Evolutionary conservation across 2,888 invertebrate genomes (phyloP), one percentile per base, ranked within the genome.

Genomic region (Prenolepis imparis): DNA sequence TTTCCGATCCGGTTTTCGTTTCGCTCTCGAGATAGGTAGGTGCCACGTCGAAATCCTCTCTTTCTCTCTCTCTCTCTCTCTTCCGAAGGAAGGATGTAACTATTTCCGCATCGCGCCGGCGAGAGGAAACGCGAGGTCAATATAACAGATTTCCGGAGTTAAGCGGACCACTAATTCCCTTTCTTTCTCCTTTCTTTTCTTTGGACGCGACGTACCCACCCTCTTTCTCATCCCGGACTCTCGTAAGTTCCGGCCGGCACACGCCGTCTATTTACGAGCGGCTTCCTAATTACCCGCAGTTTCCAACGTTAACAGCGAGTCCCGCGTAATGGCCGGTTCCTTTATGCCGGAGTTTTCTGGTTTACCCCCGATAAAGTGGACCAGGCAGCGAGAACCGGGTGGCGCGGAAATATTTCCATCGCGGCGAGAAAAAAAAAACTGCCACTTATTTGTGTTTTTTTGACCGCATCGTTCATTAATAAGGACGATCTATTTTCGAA

Each of bases 281-380:
- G 87, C 82, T 87, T 89, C 87, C 90, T 92, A 92, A 93, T 92
- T 92, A 91, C 91, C 91, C 91, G 88, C 90, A 92, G 90, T 91
- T 90, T 87, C 87, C 84, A 88, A 88, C 91, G 88, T 88, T 91
- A 90, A 91, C 91, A 90, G 89, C 87, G 88, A 86, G 70, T 82
- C 66, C 72, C 84, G 86, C 86, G 88, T 90, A 91, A 91, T 83
- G 85, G 86, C 87, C 82, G 32, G 82, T 68, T 86, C 83, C 82
- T 77, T 68, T 75, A 82, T 72, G 84, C 84, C 85, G 78, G 82
- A 72, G 81, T 90, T 90, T 90, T 85, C 86, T 82, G 87, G 82
- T 81, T 75, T 44, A 80, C 44, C 64, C 64, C 48, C 73, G 2
- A 72, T 80, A 36, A 52, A 52, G 59, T 57, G 68, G 41, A 32